Evolutionary conservation across 1,140 invertebrate genomes (phyloP).

Genomic region (Eufriesea mexicana): DNA sequence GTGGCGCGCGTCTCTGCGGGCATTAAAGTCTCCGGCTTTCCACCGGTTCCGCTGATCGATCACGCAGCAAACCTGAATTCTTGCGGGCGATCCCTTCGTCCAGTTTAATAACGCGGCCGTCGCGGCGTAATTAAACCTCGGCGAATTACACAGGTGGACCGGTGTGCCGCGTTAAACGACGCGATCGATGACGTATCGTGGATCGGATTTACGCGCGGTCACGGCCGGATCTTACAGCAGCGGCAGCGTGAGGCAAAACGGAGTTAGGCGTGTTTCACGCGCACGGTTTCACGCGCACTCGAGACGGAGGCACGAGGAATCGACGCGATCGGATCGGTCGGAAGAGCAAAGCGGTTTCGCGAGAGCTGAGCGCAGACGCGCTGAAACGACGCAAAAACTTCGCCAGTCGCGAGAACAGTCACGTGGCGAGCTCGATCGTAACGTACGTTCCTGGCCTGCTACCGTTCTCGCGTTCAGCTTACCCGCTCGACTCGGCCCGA

Average conservation of each 20-base stretch:
- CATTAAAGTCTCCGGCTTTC: slow-evolving; percentile 61
- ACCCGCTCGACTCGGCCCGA: slow-evolving; percentile 40
- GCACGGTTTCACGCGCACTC: too few species aligned
- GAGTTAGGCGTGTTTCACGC: too few species aligned
- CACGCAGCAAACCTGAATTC: slow-evolving; percentile 38
- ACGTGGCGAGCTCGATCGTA: slow-evolving; percentile 49
- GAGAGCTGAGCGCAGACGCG: background rate
- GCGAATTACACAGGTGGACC: background rate
- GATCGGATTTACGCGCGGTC: background rate
- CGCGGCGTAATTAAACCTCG: slow-evolving; percentile 36
- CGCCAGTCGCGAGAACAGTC: slow-evolving; percentile 29
- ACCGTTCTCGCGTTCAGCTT: slow-evolving; percentile 48
- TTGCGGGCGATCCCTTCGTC: background rate
- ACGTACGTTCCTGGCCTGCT: slow-evolving; percentile 27
- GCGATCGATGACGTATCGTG: background rate
- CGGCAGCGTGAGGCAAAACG: too few species aligned
- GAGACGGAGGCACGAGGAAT: background rate
- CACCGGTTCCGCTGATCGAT: slow-evolving; percentile 39
- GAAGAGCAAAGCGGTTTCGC: background rate
- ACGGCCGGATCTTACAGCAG: background rate
- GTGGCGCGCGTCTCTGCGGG: slow-evolving; percentile 42
- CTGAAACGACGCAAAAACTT: slow-evolving; percentile 35
- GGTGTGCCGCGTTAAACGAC: background rate
- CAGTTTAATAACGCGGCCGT: slow-evolving; percentile 5
- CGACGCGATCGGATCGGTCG: background rate